These are phyloP conservation scores for Grammomys dolichurus DNA, from an alignment of 2,113 vertebrate species.

Conservation along the genomic window DNA sequence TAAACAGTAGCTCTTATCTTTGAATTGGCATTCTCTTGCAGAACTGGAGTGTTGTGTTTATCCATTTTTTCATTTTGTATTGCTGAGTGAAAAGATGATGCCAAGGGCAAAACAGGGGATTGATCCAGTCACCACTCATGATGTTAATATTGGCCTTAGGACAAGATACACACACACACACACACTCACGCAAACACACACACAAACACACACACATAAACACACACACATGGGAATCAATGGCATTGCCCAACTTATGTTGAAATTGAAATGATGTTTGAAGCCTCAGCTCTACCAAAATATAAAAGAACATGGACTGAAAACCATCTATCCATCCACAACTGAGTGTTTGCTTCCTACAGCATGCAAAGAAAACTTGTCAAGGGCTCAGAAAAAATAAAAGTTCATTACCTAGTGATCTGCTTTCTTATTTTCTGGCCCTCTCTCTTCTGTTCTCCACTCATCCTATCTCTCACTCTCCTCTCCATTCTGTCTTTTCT, in stretches of 20 bases:
- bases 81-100: conserved; percentile 11
- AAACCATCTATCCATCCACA: background rate
- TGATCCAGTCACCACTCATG: background rate
- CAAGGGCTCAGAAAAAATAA: background rate
- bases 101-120: background rate
- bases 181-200: no score
- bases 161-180: background rate
- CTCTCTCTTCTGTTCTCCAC: background rate
- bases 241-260: background rate
- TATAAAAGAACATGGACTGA: background rate
- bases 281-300: background rate
- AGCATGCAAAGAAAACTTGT: background rate
- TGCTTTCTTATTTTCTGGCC: background rate
- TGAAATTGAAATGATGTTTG: background rate
- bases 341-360: background rate
- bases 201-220: no score
- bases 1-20: background rate
- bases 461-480: accelerated
- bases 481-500: background rate
- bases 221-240: background rate
- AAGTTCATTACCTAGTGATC: background rate
- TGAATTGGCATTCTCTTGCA: background rate
- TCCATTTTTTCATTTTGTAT: background rate
- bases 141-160: conserved; percentile 15
- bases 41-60: background rate